Evolutionary conservation across 2,113 vertebrate species (phyloP).

Genomic region (Protobothrops flavoviridis): DNA sequence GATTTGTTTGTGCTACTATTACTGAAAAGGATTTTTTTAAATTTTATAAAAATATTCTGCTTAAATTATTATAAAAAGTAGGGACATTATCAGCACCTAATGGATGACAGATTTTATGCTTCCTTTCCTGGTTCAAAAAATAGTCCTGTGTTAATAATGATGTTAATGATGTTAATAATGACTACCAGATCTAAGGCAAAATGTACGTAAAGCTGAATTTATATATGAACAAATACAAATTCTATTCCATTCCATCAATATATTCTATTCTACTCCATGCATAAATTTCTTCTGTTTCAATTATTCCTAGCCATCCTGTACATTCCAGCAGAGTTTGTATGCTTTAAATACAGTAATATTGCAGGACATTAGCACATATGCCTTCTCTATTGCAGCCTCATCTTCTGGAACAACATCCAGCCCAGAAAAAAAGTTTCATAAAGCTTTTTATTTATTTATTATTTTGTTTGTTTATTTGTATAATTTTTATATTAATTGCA

Average conservation of each 20-base stretch:
- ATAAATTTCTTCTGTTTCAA: slow-evolving; percentile 9
- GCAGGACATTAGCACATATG: background rate
- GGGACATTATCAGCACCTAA: background rate
- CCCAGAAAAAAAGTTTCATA: background rate
- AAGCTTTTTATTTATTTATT: too few relatives aligned
- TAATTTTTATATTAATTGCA: too few relatives aligned
- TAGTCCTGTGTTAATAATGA: background rate
- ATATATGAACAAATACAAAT: background rate
- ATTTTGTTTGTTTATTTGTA: too few relatives aligned
- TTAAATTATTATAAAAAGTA: background rate
- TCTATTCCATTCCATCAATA: slow-evolving; percentile 18
- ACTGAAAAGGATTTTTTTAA: slow-evolving; percentile 1
- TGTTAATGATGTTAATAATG: background rate
- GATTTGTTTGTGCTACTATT: background rate
- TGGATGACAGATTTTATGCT: background rate
- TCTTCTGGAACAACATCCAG: background rate
- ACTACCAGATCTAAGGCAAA: slow-evolving; percentile 1
- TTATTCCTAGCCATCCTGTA: background rate
- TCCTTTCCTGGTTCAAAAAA: background rate
- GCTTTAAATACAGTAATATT: background rate
- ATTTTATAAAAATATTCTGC: background rate
- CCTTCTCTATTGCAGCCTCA: background rate
- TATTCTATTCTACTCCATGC: slow-evolving; percentile 23
- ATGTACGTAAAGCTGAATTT: slow-evolving; percentile 10
- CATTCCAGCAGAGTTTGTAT: background rate